phyloP scores from a whole-genome alignment of 2,888 invertebrate species.

The Euproctis similis region DNA sequence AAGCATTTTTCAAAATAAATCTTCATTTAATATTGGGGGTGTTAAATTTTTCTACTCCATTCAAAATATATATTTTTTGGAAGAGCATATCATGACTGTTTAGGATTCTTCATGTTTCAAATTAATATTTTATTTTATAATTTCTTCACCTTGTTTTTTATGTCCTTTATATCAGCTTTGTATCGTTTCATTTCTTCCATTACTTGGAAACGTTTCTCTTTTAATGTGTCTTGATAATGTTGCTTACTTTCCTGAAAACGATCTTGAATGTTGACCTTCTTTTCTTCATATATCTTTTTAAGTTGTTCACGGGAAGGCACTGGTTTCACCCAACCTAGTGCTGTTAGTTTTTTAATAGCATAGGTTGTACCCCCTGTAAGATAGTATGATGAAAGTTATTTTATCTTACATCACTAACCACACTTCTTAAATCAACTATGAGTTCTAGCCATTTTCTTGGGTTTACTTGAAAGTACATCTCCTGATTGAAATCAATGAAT shows the following conservation, averaged over 20 bases:
- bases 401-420: no score
- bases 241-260: constrained; percentile 75
- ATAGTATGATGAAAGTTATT: no score
- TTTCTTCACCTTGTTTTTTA: constrained; percentile 67
- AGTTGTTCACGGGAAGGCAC: constrained; percentile 80
- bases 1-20: no score
- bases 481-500: no score
- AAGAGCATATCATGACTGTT: neutral
- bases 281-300: constrained; percentile 78
- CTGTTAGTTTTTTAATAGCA: constrained; percentile 86
- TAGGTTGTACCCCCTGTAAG: constrained; percentile 87
- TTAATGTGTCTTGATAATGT: constrained; percentile 41
- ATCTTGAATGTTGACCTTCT: constrained; percentile 77
- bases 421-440: no score
- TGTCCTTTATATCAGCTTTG: constrained; percentile 62
- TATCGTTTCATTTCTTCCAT: constrained; percentile 71
- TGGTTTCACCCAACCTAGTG: constrained; percentile 89
- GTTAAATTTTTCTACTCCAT: no score
- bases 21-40: no score
- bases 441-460: no score
- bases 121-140: no score
- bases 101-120: neutral
- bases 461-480: no score
- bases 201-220: constrained; percentile 58
- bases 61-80: no score